Percentiles rank a stretch among this genome's conserved stretches.
Evolutionary conservation across 2,888 invertebrate genomes (phyloP).

Genomic region (Osmoderma eremita): DNA sequence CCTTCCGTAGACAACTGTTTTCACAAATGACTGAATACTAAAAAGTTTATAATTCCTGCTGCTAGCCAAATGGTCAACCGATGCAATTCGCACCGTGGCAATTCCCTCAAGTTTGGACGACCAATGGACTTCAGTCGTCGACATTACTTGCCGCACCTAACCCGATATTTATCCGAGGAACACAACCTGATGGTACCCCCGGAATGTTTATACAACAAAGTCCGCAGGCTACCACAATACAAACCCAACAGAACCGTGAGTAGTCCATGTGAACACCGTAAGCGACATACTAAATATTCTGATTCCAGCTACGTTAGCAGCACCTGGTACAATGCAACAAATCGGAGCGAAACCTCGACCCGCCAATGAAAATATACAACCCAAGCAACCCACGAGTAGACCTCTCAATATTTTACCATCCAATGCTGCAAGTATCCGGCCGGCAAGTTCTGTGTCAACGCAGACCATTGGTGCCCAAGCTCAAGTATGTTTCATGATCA

Average conservation of each 20-base stretch:
- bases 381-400: constrained; percentile 63
- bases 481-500: constrained; percentile 61
- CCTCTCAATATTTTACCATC: constrained; percentile 64
- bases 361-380: constrained; percentile 67
- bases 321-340: constrained; percentile 64
- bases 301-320: constrained; percentile 58
- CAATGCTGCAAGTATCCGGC: constrained; percentile 73
- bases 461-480: constrained; percentile 75
- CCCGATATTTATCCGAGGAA: constrained; percentile 84
- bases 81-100: constrained; percentile 87
- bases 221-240: constrained; percentile 74
- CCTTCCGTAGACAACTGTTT: too few species aligned
- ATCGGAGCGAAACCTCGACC: constrained; percentile 65
- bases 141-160: constrained; percentile 75
- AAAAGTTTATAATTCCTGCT: constrained; percentile 6
- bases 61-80: constrained; percentile 71
- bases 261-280: constrained; percentile 43
- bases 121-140: constrained; percentile 75
- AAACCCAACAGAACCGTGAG: constrained; percentile 75
- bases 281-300: background rate
- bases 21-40: too few species aligned
- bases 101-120: constrained; percentile 82
- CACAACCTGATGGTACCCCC: constrained; percentile 76
- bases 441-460: constrained; percentile 85
- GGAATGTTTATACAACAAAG: constrained; percentile 87